Conservation (phyloP, 1,140 invertebrate genomes). For the Maconellicoccus hirsutus region DNA sequence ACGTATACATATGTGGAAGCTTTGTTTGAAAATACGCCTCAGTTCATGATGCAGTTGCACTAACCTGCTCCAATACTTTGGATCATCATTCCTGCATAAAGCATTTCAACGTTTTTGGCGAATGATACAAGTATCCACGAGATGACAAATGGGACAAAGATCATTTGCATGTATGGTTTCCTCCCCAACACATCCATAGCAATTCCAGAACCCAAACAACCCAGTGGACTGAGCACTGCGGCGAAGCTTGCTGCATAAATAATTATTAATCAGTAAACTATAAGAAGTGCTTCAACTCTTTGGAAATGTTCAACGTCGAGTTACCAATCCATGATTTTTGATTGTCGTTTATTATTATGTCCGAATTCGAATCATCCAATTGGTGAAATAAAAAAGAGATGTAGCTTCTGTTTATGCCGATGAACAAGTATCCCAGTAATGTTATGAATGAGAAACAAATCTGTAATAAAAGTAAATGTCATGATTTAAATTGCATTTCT, state of each 20-base stretch:
- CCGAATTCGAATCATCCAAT: not conserved
- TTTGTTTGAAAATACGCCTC: too few species aligned
- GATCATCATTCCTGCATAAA: not conserved
- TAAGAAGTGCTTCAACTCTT: not conserved
- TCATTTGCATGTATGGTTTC: not conserved
- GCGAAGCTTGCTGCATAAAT: not conserved
- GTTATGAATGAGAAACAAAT: not conserved
- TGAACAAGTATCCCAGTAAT: not conserved
- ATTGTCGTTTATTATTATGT: not conserved
- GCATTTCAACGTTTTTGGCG: not conserved
- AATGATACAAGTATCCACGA: not conserved
- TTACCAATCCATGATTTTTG: constrained; percentile 26
- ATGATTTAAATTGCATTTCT: too few species aligned
- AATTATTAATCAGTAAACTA: too few species aligned
- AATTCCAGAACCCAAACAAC: not conserved
- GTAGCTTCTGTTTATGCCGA: not conserved
- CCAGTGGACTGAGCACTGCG: not conserved
- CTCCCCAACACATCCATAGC: not conserved
- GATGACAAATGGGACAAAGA: not conserved
- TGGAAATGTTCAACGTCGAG: too few species aligned
- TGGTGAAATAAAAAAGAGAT: constrained; percentile 17
- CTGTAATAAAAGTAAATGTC: not conserved
- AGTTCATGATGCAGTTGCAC: too few species aligned
- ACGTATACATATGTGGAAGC: too few species aligned
- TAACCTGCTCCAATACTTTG: not conserved